phyloP scores from a whole-genome alignment of 2,888 invertebrate species.

The Parthenolecanium corni region DNA sequence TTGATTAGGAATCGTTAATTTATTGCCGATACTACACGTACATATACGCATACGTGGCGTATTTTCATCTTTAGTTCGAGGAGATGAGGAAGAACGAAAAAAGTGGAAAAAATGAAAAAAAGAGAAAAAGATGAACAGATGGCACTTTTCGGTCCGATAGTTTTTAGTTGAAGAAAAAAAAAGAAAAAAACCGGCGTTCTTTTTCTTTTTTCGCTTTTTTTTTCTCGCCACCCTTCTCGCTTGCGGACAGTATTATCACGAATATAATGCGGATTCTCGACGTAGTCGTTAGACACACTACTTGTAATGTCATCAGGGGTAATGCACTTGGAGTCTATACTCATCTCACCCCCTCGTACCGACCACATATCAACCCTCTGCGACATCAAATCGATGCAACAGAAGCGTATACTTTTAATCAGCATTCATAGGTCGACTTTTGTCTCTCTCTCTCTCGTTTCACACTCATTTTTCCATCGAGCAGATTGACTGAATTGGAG shows the following conservation, averaged over 20 bases:
- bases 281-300: background rate
- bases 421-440: background rate
- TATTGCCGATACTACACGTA: background rate
- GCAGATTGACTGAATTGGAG: constrained; percentile 5
- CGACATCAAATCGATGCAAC: background rate
- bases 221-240: background rate
- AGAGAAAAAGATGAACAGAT: constrained; percentile 10
- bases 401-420: constrained; percentile 6
- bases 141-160: constrained; percentile 8
- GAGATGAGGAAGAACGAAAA: background rate
- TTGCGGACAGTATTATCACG: constrained; percentile 3
- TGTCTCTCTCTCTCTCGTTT: no score
- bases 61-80: no score
- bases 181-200: no score
- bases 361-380: background rate
- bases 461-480: no score
- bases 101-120: background rate
- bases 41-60: no score
- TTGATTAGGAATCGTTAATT: background rate
- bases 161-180: constrained; percentile 2
- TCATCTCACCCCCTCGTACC: background rate
- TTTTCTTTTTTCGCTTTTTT: background rate
- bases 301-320: constrained; percentile 4
- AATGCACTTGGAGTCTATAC: constrained; percentile 1
- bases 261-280: background rate